Evolutionary conservation across 1,140 invertebrate genomes (phyloP).

Genomic region (Nephotettix cincticeps): DNA sequence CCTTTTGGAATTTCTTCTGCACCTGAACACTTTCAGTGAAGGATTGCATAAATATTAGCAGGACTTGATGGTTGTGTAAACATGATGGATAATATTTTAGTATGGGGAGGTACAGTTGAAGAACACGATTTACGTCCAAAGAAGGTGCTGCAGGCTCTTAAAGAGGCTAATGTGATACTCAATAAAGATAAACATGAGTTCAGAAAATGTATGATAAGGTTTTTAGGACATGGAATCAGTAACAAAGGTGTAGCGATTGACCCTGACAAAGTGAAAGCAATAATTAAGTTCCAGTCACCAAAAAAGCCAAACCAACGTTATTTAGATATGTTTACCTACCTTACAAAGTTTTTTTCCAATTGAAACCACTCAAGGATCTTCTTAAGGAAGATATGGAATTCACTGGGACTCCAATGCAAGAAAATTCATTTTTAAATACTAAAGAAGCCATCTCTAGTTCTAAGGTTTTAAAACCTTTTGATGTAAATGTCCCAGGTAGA

Average conservation of each 20-base stretch:
- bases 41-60: neutral
- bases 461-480: neutral
- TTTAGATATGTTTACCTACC: neutral
- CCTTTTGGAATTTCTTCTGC: constrained; percentile 22
- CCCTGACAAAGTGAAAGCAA: constrained; percentile 14
- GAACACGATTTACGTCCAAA: constrained; percentile 1
- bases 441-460: neutral
- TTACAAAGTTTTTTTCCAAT: neutral
- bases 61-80: neutral
- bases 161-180: constrained; percentile 18
- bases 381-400: neutral
- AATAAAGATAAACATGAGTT: constrained; percentile 27
- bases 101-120: neutral
- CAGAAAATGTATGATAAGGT: neutral
- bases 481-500: neutral
- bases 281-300: constrained; percentile 14
- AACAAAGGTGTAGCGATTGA: constrained; percentile 14
- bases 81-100: constrained; percentile 22
- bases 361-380: neutral
- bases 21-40: constrained; percentile 11
- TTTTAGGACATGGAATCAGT: constrained; percentile 7
- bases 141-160: neutral
- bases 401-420: neutral
- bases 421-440: neutral
- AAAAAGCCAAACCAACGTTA: neutral